phyloP scores from a whole-genome alignment of 2,113 vertebrate species.

The Pagrus major region DNA sequence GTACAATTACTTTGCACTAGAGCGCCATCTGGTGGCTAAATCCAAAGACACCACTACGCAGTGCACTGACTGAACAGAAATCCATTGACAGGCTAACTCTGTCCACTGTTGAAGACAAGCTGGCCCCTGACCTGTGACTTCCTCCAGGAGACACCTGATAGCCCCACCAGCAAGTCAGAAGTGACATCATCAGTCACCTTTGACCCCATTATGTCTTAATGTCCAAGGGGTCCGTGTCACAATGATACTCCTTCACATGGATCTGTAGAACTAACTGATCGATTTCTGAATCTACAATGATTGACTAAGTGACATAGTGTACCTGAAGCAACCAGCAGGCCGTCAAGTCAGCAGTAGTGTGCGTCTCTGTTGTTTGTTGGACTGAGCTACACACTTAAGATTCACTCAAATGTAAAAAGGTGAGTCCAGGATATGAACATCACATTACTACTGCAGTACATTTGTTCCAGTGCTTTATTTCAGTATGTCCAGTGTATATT shows the following conservation, averaged over 20 bases:
- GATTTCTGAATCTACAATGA: neutral
- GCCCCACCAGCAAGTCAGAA: neutral
- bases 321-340: neutral
- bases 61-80: neutral
- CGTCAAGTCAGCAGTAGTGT: neutral
- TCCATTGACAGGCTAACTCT: neutral
- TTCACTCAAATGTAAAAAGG: too few species aligned
- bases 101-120: neutral
- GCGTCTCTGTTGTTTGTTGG: neutral
- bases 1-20: neutral
- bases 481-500: too few species aligned
- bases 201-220: neutral
- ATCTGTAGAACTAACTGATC: neutral
- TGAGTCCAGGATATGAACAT: neutral
- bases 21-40: slow-evolving; percentile 35
- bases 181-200: slow-evolving; percentile 14
- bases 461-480: too few species aligned
- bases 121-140: slow-evolving; percentile 10
- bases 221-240: neutral
- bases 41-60: neutral
- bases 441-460: neutral
- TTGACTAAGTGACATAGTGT: neutral
- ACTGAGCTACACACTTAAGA: neutral
- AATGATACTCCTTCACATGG: neutral
- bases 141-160: slow-evolving; percentile 14